Evolutionary conservation across 2,797 vertebrate genomes (phyloP).

Genomic region (Taeniopygia guttata): DNA sequence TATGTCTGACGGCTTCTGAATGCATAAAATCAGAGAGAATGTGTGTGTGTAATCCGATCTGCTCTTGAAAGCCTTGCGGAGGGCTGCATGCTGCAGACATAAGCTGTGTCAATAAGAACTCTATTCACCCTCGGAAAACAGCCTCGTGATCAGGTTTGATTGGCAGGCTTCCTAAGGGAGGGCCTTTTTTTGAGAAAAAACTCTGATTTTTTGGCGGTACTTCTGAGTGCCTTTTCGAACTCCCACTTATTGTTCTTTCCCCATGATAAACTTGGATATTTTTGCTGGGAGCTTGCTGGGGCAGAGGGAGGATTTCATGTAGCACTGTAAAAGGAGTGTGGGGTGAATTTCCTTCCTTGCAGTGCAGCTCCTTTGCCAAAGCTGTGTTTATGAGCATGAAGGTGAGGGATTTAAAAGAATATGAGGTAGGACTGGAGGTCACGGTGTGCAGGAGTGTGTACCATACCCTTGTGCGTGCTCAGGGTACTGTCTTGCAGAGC

Average conservation of each 20-base stretch:
- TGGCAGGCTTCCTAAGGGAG: slow-evolving; percentile 56
- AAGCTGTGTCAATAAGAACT: slow-evolving; percentile 67
- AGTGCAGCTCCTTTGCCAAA: neutral
- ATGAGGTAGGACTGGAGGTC: neutral
- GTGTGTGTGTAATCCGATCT: slow-evolving; percentile 63
- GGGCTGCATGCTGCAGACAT: slow-evolving; percentile 62
- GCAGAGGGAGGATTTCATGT: neutral
- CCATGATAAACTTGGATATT: neutral
- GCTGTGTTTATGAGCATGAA: neutral
- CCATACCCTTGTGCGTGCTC: neutral
- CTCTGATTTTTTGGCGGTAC: slow-evolving; percentile 60
- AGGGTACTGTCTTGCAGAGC: neutral
- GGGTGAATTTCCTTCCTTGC: neutral
- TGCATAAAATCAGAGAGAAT: slow-evolving; percentile 51
- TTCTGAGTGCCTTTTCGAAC: slow-evolving; percentile 51
- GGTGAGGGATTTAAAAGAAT: slow-evolving; percentile 30
- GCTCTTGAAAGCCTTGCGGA: slow-evolving; percentile 60
- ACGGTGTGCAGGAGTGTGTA: neutral
- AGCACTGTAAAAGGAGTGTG: neutral
- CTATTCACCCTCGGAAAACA: slow-evolving; percentile 65
- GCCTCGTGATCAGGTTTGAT: slow-evolving; percentile 58
- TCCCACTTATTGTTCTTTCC: slow-evolving; percentile 33
- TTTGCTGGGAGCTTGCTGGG: neutral
- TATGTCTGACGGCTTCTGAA: slow-evolving; percentile 53
- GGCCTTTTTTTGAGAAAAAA: slow-evolving; percentile 42